These are phyloP conservation scores for Nautilus pompilius DNA, from an alignment of 1,140 invertebrate species.

Conservation along the genomic window DNA sequence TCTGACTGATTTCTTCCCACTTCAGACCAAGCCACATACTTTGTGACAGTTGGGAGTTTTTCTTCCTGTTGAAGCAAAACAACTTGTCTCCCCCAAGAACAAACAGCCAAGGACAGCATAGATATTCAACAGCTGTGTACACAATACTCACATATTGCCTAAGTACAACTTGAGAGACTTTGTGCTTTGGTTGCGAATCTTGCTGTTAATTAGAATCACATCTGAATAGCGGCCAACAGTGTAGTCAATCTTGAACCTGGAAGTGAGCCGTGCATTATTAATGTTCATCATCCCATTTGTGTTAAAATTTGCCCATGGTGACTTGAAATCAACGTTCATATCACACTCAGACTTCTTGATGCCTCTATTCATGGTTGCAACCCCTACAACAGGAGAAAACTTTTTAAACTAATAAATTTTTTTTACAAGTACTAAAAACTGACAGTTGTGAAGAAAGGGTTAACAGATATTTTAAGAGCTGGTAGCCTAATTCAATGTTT, in stretches of 20 bases:
- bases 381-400: background rate
- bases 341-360: background rate
- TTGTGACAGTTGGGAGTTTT: background rate
- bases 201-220: constrained; percentile 5
- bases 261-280: background rate
- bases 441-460: background rate
- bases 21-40: background rate
- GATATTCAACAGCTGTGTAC: background rate
- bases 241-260: constrained; percentile 10
- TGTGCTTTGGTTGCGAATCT: constrained; percentile 8
- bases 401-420: background rate
- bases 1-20: background rate
- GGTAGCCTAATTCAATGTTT: background rate
- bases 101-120: background rate
- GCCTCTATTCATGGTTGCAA: background rate
- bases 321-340: background rate
- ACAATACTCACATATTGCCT: constrained; percentile 8
- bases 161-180: constrained; percentile 3
- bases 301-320: background rate
- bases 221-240: background rate
- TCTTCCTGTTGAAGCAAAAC: background rate
- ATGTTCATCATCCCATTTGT: background rate
- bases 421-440: background rate
- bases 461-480: background rate
- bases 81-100: background rate